phyloP scores from a whole-genome alignment of 2,113 vertebrate genomes.

The Eudyptes chrysolophus region DNA sequence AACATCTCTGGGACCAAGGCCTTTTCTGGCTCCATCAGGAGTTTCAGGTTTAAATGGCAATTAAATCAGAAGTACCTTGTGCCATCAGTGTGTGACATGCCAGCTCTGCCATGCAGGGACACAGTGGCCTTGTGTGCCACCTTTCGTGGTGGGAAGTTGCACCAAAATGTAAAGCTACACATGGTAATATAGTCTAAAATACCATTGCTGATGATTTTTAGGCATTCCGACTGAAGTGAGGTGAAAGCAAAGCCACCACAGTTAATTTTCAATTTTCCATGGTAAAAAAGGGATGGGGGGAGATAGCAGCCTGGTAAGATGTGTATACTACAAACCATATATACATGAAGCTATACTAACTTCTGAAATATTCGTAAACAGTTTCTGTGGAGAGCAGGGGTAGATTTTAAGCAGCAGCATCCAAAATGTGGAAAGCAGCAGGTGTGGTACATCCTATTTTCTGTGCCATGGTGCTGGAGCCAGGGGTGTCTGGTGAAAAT shows the following conservation, averaged over 20 bases:
- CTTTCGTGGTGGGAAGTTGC: background rate
- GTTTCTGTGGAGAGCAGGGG: background rate
- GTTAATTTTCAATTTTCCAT: background rate
- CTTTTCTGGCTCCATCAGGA: background rate
- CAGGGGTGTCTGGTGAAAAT: background rate
- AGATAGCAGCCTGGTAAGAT: background rate
- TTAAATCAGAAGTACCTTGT: background rate
- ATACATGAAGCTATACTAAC: background rate
- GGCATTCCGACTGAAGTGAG: background rate
- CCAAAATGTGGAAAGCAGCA: background rate
- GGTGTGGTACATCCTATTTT: background rate
- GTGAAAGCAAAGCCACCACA: too few relatives aligned
- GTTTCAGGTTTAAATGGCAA: background rate
- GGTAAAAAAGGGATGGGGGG: background rate
- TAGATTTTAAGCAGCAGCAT: background rate
- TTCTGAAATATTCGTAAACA: background rate
- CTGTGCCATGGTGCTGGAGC: background rate
- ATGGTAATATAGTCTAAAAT: background rate
- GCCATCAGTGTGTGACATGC: background rate
- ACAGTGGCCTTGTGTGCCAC: background rate
- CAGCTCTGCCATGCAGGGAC: background rate
- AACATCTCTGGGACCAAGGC: background rate
- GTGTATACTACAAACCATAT: background rate
- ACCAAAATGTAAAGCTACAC: background rate
- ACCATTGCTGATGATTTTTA: background rate